phyloP scores from a whole-genome alignment of 2,113 vertebrate genomes.

The Serinus canaria region DNA sequence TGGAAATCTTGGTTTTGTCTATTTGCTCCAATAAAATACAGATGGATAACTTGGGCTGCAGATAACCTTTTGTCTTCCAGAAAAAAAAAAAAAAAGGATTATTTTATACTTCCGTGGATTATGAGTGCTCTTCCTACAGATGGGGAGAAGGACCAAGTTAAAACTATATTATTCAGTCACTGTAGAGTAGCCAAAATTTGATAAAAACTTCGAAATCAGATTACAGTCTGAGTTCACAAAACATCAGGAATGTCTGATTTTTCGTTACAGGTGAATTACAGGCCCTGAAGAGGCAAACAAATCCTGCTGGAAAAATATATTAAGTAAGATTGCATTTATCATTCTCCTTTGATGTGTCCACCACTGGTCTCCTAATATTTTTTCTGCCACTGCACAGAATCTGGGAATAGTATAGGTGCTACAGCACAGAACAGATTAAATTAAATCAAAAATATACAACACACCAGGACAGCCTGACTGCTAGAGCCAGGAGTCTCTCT shows the following conservation, averaged over 20 bases:
- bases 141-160: background rate
- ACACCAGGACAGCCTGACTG: background rate
- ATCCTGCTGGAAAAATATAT: background rate
- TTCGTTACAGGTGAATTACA: background rate
- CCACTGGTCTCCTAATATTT: background rate
- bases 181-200: background rate
- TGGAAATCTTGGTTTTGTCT: background rate
- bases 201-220: background rate
- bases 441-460: background rate
- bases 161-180: background rate
- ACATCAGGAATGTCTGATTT: background rate
- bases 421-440: background rate
- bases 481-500: background rate
- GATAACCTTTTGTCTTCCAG: background rate
- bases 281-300: background rate
- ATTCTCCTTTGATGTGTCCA: background rate
- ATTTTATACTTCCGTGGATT: background rate
- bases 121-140: background rate
- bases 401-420: background rate
- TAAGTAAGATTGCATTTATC: background rate
- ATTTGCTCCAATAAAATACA: background rate
- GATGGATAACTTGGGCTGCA: background rate
- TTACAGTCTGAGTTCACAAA: background rate
- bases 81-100: background rate
- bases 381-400: background rate